A percentile compares a stretch with the other conserved stretches of the same genome.
Evolutionary conservation across 2,888 invertebrate species (phyloP).

Genomic region (Ernsta delagoae): DNA sequence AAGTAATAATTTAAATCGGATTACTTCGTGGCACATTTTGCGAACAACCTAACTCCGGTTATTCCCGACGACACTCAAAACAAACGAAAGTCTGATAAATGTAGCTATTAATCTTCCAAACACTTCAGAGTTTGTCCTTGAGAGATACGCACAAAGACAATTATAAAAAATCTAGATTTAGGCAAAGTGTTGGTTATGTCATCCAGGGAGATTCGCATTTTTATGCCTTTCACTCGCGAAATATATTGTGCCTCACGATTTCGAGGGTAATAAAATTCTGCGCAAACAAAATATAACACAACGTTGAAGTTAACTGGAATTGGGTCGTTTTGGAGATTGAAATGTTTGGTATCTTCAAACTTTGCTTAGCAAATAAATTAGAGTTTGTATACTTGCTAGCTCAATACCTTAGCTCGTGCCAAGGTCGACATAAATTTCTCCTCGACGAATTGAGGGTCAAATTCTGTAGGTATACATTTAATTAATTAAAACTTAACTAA

Average conservation of each 20-base stretch:
- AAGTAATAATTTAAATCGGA: slow-evolving; percentile 68
- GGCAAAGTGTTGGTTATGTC: slow-evolving; percentile 10
- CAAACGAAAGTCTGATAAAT: slow-evolving; percentile 80
- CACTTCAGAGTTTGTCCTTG: slow-evolving; percentile 58
- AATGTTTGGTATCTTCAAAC: background rate
- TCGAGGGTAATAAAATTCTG: slow-evolving; percentile 9
- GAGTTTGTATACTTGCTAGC: background rate
- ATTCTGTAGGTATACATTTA: too few species aligned
- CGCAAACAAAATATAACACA: slow-evolving; percentile 17
- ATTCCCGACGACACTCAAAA: slow-evolving; percentile 75
- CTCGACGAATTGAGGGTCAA: background rate
- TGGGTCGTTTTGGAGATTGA: slow-evolving; percentile 1
- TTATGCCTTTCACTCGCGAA: slow-evolving; percentile 7
- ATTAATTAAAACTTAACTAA: too few species aligned
- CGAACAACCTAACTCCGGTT: slow-evolving; percentile 73
- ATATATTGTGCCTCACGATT: slow-evolving; percentile 15
- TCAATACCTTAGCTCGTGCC: background rate
- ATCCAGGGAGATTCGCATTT: slow-evolving; percentile 10
- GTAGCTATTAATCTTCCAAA: slow-evolving; percentile 70
- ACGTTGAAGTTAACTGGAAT: slow-evolving; percentile 7
- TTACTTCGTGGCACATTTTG: slow-evolving; percentile 69
- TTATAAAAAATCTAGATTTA: slow-evolving; percentile 39
- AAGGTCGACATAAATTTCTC: background rate
- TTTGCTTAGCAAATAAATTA: background rate
- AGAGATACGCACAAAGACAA: slow-evolving; percentile 43